Conservation (phyloP, 2,113 vertebrate genomes). For the Mesembrinibis cayennensis region DNA sequence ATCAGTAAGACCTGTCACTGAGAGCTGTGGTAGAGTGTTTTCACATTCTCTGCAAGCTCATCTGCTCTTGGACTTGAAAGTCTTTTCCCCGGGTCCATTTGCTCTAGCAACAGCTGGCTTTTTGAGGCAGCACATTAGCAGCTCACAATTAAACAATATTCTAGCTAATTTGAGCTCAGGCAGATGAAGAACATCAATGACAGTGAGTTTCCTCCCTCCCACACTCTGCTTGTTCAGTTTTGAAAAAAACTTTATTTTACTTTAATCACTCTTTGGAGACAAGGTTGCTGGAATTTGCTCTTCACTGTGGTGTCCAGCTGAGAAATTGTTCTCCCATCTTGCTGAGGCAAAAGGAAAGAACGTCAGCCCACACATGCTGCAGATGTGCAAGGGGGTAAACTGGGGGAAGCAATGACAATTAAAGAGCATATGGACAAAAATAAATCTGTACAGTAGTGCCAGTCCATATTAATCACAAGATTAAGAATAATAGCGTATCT, state of each 20-base stretch:
- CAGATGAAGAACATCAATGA: conserved; percentile 26
- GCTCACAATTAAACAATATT: conserved; percentile 50
- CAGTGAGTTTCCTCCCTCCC: neutral
- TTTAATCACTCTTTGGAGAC: conserved; percentile 53
- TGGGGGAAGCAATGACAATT: conserved; percentile 61
- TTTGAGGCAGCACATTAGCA: conserved; percentile 42
- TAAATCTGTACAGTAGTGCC: conserved; percentile 79
- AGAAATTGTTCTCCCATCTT: conserved; percentile 54
- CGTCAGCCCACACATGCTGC: conserved; percentile 3
- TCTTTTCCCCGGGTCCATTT: neutral
- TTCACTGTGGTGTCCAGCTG: conserved; percentile 36
- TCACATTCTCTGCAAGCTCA: neutral
- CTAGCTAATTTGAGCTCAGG: neutral
- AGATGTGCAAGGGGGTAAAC: conserved; percentile 63
- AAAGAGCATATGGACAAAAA: conserved; percentile 74
- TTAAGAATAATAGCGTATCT: conserved; percentile 71
- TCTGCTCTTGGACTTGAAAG: conserved; percentile 12
- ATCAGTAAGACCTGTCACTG: conserved; percentile 38
- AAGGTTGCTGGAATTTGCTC: conserved; percentile 7
- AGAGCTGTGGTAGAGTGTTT: conserved; percentile 14
- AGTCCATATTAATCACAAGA: conserved; percentile 70
- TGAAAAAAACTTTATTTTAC: conserved; percentile 32
- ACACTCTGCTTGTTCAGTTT: conserved; percentile 2
- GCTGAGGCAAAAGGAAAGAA: conserved; percentile 26
- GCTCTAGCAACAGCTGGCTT: conserved; percentile 50